Evolutionary conservation across 2,888 invertebrate species (phyloP), one percentile per base, ranked within the genome.

Genomic region (Gerris lacustris): DNA sequence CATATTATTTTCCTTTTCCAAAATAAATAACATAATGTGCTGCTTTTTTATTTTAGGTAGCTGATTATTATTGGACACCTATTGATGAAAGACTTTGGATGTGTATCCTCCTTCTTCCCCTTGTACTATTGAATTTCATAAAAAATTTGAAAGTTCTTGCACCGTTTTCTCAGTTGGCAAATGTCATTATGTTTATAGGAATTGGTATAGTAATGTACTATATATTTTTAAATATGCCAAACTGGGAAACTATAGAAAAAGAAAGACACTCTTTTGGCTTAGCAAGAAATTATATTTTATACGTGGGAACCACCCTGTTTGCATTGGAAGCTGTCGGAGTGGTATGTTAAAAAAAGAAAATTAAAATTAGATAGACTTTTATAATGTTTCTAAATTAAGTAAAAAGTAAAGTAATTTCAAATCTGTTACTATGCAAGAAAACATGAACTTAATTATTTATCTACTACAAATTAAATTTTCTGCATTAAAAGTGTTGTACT

Each of bases 231-330:
- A 86, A 87, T 66, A 82, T 89, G 44, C 84, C 88, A 0, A 78
- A 84, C 0, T 73, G 83, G 2, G 74, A 78, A 72, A 84, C 83
- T 76, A 86, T 82, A 75, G 55, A 55, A 55, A 55, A 55, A 55
- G 55, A 55, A 55, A 86, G 82, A 75, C 82, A 82, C 75, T 81
- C 81, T 75, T 77, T 85, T n/a, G 84, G 84, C 0, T 78, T 84
- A 5, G 74, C 83, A 0, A 76, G 79, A 73, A 85, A 83, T 76
- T 86, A 89, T 78, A 91, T 93, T 0, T 81, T 94, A 15, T 95
- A 88, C 79, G 92, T 95, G 78, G 95, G 96, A 2, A 95, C 94
- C 0, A 91, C 92, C 4, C 83, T 96, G 71, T 96, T 94, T 80
- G 92, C 96, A 0, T 85, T 96, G 76, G 96, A 90, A 76, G 89